Conservation (phyloP, 2,888 invertebrate genomes). For the Caenorhabditis uteleia region DNA sequence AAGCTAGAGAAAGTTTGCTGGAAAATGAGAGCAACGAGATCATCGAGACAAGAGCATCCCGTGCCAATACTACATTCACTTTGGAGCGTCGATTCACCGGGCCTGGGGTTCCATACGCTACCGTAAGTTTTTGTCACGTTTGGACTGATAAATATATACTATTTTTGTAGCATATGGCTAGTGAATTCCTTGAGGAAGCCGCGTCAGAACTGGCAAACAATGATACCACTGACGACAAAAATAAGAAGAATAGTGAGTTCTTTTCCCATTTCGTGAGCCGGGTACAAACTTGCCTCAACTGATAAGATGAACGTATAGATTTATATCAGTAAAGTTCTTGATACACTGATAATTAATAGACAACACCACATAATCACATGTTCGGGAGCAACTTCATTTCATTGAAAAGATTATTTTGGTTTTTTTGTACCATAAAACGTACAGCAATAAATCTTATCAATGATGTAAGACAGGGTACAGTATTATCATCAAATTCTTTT, state of each 20-base stretch:
- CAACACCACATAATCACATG: too few species aligned
- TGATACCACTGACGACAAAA: background rate
- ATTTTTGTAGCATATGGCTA: constrained; percentile 17
- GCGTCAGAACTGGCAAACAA: background rate
- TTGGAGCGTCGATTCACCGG: constrained; percentile 4
- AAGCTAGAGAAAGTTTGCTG: constrained; percentile 8
- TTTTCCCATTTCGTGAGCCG: background rate
- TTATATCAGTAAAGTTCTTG: too few species aligned
- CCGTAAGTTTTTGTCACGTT: background rate
- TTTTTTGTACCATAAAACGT: background rate
- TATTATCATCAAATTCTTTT: background rate
- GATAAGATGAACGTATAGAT: too few species aligned
- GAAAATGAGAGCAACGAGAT: constrained; percentile 13
- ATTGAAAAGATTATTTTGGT: too few species aligned
- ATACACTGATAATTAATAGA: too few species aligned
- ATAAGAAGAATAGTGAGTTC: constrained; percentile 10
- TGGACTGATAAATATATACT: too few species aligned
- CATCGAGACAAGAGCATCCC: background rate
- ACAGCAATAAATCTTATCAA: background rate
- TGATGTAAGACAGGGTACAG: background rate
- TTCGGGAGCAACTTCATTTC: too few species aligned
- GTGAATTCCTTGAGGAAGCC: constrained; percentile 14
- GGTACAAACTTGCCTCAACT: too few species aligned
- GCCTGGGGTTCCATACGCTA: background rate
- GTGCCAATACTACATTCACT: background rate